Evolutionary conservation across 2,888 invertebrate genomes (phyloP), one percentile per base, ranked within the genome.

Genomic region (Ormia ochracea): DNA sequence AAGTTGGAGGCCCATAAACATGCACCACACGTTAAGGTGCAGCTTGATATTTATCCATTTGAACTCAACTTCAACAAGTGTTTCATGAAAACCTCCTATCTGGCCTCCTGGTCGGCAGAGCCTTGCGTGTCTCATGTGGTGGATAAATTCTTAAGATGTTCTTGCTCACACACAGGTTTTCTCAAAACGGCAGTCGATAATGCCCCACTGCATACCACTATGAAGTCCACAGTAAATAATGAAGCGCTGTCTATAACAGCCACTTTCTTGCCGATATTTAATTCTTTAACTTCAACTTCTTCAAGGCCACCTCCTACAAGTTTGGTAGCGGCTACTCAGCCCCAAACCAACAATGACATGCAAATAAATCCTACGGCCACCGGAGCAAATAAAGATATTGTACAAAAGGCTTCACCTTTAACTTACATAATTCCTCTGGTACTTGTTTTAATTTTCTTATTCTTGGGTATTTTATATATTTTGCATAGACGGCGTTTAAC

Each of bases 111-210:
- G 80, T 76, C 80, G 14, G 7, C 50, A 17, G 68, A 77, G 7
- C 33, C 61, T 21, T 80, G 80, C 28, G 68, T 31, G 19, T 80
- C 80, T 12, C 33, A 61, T 9, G 50, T 68, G 26, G 50, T 77
- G 43, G 80, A 68, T 1, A 76, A 50, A 58, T 72, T 80, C 14
- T 19, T 80, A 19, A 56, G 80, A 48, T 80, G 80, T 52, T 68
- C 61, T n/a, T 80, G 80, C 6, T 58, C 72, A 4, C 66, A 80
- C 7, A 80, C 80, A 0, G 80, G 80, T 5, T 80, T 80, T 19
- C 41, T 80, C 0, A 80, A 80, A 72, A 21, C 80, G n/a, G 56
- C 58, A 21, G 43, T 63, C 0, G 23, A 68, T 5, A 50, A 36
- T 33, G 10, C n/a, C 7, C 33, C 72, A 17, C n/a, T n/a, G n/a